phyloP scores from a whole-genome alignment of 1,140 invertebrate genomes.

The Rhopalosiphum maidis region DNA sequence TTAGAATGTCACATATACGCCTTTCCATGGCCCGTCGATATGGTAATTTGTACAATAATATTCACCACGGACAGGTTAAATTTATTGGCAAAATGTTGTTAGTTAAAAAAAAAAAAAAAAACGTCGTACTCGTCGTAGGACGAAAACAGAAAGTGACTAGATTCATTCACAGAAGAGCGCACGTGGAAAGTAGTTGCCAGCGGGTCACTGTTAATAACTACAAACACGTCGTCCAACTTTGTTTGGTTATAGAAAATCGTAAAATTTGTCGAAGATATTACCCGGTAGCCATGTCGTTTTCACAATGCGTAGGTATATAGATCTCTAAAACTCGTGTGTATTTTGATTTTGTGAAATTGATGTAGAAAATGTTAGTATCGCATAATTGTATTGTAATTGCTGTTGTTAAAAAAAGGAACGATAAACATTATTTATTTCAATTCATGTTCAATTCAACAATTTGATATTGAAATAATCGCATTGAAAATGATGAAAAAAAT shows the following conservation, averaged over 20 bases:
- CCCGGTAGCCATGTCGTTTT: background rate
- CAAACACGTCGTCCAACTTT: background rate
- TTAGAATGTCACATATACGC: background rate
- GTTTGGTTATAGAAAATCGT: background rate
- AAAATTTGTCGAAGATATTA: background rate
- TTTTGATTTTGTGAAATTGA: background rate
- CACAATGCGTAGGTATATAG: background rate
- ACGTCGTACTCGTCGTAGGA: background rate
- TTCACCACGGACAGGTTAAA: background rate
- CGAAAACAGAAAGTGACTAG: constrained; percentile 33
- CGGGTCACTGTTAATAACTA: background rate
- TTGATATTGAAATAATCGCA: background rate
- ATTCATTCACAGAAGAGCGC: background rate
- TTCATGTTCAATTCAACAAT: background rate
- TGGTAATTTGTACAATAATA: background rate
- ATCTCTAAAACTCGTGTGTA: background rate
- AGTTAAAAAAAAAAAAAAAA: background rate
- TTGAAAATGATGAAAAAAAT: background rate
- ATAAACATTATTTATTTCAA: background rate
- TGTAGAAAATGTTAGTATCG: background rate
- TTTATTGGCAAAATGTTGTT: background rate
- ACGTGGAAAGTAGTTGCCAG: constrained; percentile 26
- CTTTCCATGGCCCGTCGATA: background rate
- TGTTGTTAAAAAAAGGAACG: background rate
- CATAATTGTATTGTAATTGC: background rate